phyloP scores from a whole-genome alignment of 2,113 vertebrate genomes.

The Cheilinus undulatus region DNA sequence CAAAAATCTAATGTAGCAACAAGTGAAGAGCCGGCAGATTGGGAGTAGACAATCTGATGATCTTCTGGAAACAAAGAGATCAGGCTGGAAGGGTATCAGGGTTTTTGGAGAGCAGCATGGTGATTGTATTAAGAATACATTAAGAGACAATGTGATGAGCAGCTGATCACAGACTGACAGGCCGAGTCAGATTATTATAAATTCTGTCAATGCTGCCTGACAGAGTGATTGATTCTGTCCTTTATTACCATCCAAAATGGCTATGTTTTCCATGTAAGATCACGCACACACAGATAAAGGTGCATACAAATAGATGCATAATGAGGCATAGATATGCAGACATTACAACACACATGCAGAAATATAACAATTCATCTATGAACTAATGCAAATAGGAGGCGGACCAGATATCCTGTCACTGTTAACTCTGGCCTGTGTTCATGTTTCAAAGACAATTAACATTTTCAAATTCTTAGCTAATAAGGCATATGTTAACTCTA shows the following conservation, averaged over 20 bases:
- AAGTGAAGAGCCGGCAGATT: constrained; percentile 20
- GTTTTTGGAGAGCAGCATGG: constrained; percentile 39
- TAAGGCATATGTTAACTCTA: neutral
- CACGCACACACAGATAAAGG: neutral
- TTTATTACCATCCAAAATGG: constrained; percentile 51
- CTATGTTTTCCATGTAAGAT: constrained; percentile 42
- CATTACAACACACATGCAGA: constrained; percentile 4
- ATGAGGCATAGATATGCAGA: constrained; percentile 4
- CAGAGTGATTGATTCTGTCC: constrained; percentile 60
- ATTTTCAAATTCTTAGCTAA: constrained; percentile 12
- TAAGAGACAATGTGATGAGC: constrained; percentile 57
- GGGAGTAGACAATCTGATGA: constrained; percentile 29
- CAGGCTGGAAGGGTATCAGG: constrained; percentile 41
- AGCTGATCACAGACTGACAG: constrained; percentile 69
- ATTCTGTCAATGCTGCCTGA: constrained; percentile 50
- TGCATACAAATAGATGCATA: constrained; percentile 24
- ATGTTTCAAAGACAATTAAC: constrained; percentile 35
- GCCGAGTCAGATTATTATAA: constrained; percentile 48
- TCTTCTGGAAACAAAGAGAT: constrained; percentile 32
- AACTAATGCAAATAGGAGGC: constrained; percentile 29
- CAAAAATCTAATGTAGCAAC: constrained; percentile 61
- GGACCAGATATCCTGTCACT: constrained; percentile 18
- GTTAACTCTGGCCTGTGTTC: constrained; percentile 17
- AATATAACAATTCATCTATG: constrained; percentile 12
- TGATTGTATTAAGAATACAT: constrained; percentile 56